Evolutionary conservation across 1,140 invertebrate genomes (phyloP).

Genomic region (Chironomus striatipennis): DNA sequence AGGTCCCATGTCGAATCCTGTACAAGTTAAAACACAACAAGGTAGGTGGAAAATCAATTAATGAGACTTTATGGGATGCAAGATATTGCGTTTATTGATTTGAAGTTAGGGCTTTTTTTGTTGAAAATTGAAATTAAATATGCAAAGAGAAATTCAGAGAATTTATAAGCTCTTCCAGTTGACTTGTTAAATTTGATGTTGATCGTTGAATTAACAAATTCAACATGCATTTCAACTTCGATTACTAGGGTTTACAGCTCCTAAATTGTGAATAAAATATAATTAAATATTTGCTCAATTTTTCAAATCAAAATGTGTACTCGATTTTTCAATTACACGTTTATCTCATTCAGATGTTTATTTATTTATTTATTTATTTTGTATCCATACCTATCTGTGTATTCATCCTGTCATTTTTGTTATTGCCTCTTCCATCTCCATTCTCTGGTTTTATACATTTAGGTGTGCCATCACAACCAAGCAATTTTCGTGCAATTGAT

Average conservation of each 20-base stretch:
- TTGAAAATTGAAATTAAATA: no score
- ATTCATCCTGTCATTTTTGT: no score
- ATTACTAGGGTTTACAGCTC: background rate
- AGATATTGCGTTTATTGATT: background rate
- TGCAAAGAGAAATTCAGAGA: no score
- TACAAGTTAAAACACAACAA: slow-evolving; percentile 94
- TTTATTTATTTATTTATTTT: slow-evolving; percentile 24
- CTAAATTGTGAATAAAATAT: no score
- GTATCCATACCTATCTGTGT: no score
- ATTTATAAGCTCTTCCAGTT: no score
- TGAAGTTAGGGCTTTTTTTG: background rate
- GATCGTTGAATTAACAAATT: background rate
- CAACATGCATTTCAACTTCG: background rate
- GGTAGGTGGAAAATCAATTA: no score
- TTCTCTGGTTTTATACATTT: slow-evolving; percentile 26
- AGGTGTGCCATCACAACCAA: slow-evolving; percentile 90
- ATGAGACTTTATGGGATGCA: slow-evolving; percentile 16
- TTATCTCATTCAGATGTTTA: background rate
- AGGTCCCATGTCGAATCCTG: slow-evolving; percentile 80
- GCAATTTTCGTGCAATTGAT: slow-evolving; percentile 73
- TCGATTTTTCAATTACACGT: slow-evolving; percentile 24
- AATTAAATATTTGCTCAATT: slow-evolving; percentile 26
- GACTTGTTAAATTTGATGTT: no score
- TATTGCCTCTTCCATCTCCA: no score
- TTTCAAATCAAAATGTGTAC: background rate